Conservation (phyloP, 1,140 invertebrate genomes). For the Leptinotarsa defecta region DNA sequence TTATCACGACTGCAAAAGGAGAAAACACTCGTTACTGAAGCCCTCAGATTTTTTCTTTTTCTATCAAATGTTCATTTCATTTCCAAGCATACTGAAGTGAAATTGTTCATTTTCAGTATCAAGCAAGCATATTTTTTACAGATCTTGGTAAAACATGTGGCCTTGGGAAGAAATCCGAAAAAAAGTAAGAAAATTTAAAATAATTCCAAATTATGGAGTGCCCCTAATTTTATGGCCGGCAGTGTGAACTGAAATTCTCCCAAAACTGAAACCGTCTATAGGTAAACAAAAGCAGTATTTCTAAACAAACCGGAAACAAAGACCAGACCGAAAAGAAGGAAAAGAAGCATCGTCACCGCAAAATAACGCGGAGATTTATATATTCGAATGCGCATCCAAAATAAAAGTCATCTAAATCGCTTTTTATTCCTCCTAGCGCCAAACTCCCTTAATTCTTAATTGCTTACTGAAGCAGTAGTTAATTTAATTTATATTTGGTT, state of each 20-base stretch:
- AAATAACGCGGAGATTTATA: slow-evolving; percentile 35
- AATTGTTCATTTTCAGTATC: no score
- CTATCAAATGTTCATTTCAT: no score
- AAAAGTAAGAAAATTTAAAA: no score
- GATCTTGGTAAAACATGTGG: no score
- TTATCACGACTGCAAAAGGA: neutral
- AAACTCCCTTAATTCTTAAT: slow-evolving; percentile 56
- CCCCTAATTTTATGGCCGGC: no score
- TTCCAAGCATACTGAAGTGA: no score
- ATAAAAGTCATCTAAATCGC: slow-evolving; percentile 51
- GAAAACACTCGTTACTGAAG: no score
- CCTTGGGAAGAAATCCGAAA: no score
- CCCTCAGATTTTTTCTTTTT: no score
- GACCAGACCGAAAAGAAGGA: slow-evolving; percentile 23
- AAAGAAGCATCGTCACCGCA: slow-evolving; percentile 27
- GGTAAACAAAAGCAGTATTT: slow-evolving; percentile 18
- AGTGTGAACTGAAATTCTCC: no score
- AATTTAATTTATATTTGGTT: slow-evolving; percentile 57
- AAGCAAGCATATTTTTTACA: no score
- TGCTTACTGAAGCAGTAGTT: slow-evolving; percentile 56
- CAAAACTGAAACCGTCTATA: neutral
- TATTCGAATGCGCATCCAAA: slow-evolving; percentile 37
- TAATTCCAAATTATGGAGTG: no score
- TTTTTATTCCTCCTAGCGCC: slow-evolving; percentile 51
- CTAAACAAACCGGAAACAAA: slow-evolving; percentile 20